Conservation (phyloP, 2,888 invertebrate genomes). For the Morpho helenor region DNA sequence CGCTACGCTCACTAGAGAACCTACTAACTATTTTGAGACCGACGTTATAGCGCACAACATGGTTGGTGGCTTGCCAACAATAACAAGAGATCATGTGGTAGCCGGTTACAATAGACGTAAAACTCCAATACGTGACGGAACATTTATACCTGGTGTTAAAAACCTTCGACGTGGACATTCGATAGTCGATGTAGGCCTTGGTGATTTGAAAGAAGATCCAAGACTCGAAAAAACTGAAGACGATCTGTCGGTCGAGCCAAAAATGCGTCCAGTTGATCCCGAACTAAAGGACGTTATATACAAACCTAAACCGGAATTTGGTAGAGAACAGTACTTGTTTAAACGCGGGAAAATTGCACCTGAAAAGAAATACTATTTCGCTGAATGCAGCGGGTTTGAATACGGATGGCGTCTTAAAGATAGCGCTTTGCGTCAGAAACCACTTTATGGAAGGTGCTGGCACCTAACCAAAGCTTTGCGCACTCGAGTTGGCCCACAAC, state of each 20-base stretch:
- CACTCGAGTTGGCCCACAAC: conserved; percentile 44
- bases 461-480: conserved; percentile 38
- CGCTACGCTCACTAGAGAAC: conserved; percentile 41
- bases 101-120: conserved; percentile 39
- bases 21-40: conserved; percentile 44
- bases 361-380: conserved; percentile 47
- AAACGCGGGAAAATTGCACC: conserved; percentile 37
- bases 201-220: conserved; percentile 42
- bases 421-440: conserved; percentile 32
- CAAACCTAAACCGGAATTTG: conserved; percentile 41
- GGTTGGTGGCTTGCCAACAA: conserved; percentile 41
- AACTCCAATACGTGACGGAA: conserved; percentile 38
- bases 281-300: conserved; percentile 36
- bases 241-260: conserved; percentile 38
- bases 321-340: conserved; percentile 38
- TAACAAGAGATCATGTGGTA: conserved; percentile 41
- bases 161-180: conserved; percentile 41
- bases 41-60: conserved; percentile 46
- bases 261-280: conserved; percentile 48
- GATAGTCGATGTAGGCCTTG: conserved; percentile 42
- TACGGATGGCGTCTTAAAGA: conserved; percentile 51
- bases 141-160: conserved; percentile 37
- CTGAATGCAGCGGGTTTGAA: conserved; percentile 40
- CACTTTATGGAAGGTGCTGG: conserved; percentile 40
- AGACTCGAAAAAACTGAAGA: conserved; percentile 37